Conservation (phyloP, 2,888 invertebrate genomes). For the Drosophila neutralis region DNA sequence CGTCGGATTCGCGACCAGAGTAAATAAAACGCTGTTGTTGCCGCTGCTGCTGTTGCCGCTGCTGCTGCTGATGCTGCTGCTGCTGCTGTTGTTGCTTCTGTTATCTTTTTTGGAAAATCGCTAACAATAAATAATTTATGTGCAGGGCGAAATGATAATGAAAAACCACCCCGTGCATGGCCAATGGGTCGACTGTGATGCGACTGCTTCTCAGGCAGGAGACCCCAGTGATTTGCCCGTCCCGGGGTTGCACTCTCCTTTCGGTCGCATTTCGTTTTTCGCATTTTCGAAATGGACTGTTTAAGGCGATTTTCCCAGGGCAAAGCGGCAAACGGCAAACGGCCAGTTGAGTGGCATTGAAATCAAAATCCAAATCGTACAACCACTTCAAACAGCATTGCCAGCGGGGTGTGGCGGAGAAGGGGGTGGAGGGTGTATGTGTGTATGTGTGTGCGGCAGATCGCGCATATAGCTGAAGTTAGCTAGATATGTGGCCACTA, state of each 20-base stretch:
- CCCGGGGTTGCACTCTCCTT: slow-evolving; percentile 46
- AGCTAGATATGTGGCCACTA: slow-evolving; percentile 3
- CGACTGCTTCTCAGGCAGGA: slow-evolving; percentile 36
- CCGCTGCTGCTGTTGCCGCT: not conserved
- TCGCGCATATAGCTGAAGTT: slow-evolving; percentile 13
- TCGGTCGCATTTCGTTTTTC: slow-evolving; percentile 54
- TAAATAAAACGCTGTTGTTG: slow-evolving; percentile 59
- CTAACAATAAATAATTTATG: slow-evolving; percentile 81
- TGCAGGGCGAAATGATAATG: slow-evolving; percentile 79
- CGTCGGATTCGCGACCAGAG: slow-evolving; percentile 66
- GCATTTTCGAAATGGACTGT: slow-evolving; percentile 74
- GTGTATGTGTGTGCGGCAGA: not conserved
- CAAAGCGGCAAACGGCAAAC: slow-evolving; percentile 19
- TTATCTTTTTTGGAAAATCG: slow-evolving; percentile 81
- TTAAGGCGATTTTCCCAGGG: slow-evolving; percentile 80
- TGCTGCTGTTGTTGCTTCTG: slow-evolving; percentile 27
- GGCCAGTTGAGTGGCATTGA: slow-evolving; percentile 80
- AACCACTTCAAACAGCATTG: slow-evolving; percentile 70
- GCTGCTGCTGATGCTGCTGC: slow-evolving; percentile 15
- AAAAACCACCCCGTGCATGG: slow-evolving; percentile 76
- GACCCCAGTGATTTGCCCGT: slow-evolving; percentile 26
- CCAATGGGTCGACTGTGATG: slow-evolving; percentile 67
- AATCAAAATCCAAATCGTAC: slow-evolving; percentile 77
- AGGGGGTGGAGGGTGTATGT: not conserved
- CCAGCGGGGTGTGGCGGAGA: not conserved